Percentiles rank a stretch among this genome's conserved stretches.
Conservation (phyloP, 2,888 invertebrate species). For the Rhodophaea formosa region DNA sequence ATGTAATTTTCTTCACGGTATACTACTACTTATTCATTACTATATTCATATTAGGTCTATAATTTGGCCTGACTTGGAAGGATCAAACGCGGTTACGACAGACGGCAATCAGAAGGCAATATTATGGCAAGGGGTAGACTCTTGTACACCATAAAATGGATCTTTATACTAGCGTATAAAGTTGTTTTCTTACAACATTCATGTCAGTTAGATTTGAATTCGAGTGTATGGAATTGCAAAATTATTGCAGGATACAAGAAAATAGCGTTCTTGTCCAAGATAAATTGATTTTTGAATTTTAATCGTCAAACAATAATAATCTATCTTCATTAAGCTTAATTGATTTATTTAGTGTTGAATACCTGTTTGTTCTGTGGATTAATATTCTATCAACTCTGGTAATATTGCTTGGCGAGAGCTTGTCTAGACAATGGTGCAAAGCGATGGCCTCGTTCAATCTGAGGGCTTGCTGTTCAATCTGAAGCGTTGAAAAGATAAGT, state of each 20-base stretch:
- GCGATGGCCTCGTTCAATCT: neutral
- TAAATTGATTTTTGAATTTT: neutral
- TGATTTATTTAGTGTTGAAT: neutral
- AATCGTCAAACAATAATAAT: neutral
- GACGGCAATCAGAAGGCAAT: conserved; percentile 3
- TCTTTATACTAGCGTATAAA: conserved; percentile 6
- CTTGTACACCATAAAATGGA: conserved; percentile 1
- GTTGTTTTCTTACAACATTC: neutral
- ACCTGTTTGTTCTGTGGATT: neutral
- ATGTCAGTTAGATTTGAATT: neutral
- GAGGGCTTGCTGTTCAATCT: neutral
- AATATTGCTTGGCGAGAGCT: neutral
- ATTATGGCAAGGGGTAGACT: neutral
- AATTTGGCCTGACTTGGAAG: neutral
- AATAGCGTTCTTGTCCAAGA: neutral
- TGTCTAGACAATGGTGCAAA: neutral
- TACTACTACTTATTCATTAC: neutral
- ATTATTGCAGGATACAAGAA: neutral
- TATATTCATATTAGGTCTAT: neutral
- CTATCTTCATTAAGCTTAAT: neutral
- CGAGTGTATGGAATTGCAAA: neutral
- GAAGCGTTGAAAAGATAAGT: too few relatives aligned
- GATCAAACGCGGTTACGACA: neutral
- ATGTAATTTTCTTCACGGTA: conserved; percentile 3
- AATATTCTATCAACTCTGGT: neutral